Percentiles rank a stretch among this genome's conserved stretches.
Conservation (phyloP, 2,888 invertebrate genomes). For the Eupeodes latifasciatus region DNA sequence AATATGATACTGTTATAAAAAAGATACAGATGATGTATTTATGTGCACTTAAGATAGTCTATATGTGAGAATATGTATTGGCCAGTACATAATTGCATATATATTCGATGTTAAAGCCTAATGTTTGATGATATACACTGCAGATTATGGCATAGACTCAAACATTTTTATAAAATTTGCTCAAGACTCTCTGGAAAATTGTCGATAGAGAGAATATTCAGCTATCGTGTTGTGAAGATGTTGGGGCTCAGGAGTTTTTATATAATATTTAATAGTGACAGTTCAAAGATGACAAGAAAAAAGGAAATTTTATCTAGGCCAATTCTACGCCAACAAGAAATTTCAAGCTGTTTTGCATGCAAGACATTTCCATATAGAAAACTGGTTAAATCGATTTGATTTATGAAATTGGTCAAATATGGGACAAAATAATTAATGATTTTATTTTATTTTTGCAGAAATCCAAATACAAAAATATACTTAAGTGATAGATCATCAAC, state of each 20-base stretch:
- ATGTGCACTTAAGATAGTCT: not conserved
- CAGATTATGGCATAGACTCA: not conserved
- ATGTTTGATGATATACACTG: constrained; percentile 13
- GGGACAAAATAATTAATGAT: not conserved
- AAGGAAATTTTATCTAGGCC: constrained; percentile 2
- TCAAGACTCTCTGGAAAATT: not conserved
- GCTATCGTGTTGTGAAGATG: not conserved
- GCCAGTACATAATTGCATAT: not conserved
- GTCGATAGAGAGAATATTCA: constrained; percentile 9
- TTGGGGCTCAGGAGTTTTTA: not conserved
- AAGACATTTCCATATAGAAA: not conserved
- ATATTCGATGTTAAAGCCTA: constrained; percentile 5
- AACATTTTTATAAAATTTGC: not conserved
- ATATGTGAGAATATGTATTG: not conserved
- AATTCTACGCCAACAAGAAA: constrained; percentile 1
- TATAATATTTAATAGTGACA: constrained; percentile 51
- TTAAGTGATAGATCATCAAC: too few species aligned
- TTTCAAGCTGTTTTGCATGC: not conserved
- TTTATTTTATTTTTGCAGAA: not conserved
- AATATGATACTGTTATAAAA: constrained; percentile 53
- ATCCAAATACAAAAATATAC: not conserved
- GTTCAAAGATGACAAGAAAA: constrained; percentile 2
- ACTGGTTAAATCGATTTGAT: constrained; percentile 34
- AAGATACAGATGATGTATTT: constrained; percentile 27
- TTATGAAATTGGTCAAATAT: constrained; percentile 21